These are phyloP conservation scores for Epistrophella euchroma DNA, from an alignment of 2,888 invertebrate genomes.

Conservation along the genomic window DNA sequence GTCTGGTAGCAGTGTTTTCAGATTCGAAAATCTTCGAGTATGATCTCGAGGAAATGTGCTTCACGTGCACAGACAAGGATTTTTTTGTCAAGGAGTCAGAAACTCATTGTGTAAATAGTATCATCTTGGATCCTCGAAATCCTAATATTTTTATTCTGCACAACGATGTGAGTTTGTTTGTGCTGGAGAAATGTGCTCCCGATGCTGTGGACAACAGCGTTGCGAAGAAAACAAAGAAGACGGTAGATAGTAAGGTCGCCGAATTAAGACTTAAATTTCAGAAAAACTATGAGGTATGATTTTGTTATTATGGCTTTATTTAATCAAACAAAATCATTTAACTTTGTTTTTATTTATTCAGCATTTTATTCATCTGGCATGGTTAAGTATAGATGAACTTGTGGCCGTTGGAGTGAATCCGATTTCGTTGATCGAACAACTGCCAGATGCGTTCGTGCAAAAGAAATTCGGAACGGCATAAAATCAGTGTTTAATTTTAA, in stretches of 20 bases:
- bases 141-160: slow-evolving; percentile 88
- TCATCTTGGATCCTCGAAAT: slow-evolving; percentile 87
- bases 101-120: slow-evolving; percentile 84
- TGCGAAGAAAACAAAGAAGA: slow-evolving; percentile 83
- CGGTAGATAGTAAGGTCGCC: slow-evolving; percentile 20
- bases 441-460: slow-evolving; percentile 89
- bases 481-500: slow-evolving; percentile 25
- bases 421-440: slow-evolving; percentile 87
- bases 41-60: slow-evolving; percentile 86
- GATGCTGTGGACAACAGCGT: slow-evolving; percentile 80
- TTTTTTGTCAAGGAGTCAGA: slow-evolving; percentile 85
- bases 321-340: neutral
- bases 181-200: slow-evolving; percentile 78
- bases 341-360: slow-evolving; percentile 80
- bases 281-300: slow-evolving; percentile 80
- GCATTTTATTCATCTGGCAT: slow-evolving; percentile 90
- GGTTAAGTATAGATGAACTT: slow-evolving; percentile 88
- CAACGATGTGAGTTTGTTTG: slow-evolving; percentile 87
- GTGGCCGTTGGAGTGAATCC: slow-evolving; percentile 91
- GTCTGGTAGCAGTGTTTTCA: slow-evolving; percentile 89
- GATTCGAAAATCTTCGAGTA: slow-evolving; percentile 94
- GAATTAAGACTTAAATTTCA: slow-evolving; percentile 41
- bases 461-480: slow-evolving; percentile 87
- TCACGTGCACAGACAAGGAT: slow-evolving; percentile 85
- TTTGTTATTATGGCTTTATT: neutral